Percentiles rank a stretch among this genome's conserved stretches.
Evolutionary conservation across 1,140 invertebrate genomes (phyloP).

Genomic region (Grapholita molesta): DNA sequence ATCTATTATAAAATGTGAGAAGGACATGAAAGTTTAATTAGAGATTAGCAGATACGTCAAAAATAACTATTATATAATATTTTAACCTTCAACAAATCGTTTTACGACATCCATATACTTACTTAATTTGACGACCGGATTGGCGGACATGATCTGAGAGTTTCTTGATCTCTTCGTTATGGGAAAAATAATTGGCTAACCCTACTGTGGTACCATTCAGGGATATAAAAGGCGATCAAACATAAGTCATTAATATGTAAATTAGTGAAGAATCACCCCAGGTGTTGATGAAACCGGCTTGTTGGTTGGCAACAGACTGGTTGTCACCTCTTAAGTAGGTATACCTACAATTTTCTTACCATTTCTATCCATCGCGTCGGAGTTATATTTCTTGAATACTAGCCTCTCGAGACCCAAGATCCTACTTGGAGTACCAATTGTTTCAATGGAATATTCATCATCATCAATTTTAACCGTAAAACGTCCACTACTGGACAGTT

Average conservation of each 20-base stretch:
- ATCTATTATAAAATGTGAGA: not conserved
- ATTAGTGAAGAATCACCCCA: slow-evolving; percentile 58
- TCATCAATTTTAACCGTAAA: too few species aligned
- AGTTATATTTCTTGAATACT: too few species aligned
- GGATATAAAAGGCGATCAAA: slow-evolving; percentile 50
- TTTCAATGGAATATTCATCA: too few species aligned
- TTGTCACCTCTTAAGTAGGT: slow-evolving; percentile 48
- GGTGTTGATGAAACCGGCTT: slow-evolving; percentile 65
- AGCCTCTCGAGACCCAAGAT: too few species aligned
- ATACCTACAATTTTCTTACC: not conserved
- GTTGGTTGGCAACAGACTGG: slow-evolving; percentile 58
- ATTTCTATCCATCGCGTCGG: not conserved
- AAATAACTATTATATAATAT: slow-evolving; percentile 8
- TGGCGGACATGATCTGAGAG: not conserved
- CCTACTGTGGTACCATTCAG: slow-evolving; percentile 15
- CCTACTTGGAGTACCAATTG: too few species aligned
- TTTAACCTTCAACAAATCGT: not conserved
- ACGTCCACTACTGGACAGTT: too few species aligned
- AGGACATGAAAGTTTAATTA: not conserved
- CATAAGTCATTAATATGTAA: slow-evolving; percentile 69
- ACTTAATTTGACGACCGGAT: not conserved
- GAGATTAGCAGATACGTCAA: not conserved
- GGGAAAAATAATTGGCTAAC: not conserved
- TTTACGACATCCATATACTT: slow-evolving; percentile 9
- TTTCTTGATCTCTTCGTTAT: slow-evolving; percentile 6